phyloP scores from a whole-genome alignment of 2,888 invertebrate species.

The Steinernema carpocapsae region DNA sequence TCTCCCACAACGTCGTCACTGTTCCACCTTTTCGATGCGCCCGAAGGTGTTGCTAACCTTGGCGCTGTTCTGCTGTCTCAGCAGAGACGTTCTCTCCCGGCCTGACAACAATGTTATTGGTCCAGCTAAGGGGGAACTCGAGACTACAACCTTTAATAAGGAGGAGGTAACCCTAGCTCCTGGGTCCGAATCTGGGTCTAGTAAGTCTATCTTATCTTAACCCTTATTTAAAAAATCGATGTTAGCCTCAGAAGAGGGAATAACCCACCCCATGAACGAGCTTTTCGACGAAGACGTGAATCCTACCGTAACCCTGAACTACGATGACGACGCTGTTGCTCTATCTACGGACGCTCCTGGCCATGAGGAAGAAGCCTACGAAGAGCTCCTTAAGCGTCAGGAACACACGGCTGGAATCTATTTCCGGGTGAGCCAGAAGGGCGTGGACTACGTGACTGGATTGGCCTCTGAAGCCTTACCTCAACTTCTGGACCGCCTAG shows the following conservation, averaged over 20 bases:
- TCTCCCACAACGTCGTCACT: not conserved
- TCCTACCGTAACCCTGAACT: slow-evolving; percentile 28
- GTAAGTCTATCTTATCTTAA: not conserved
- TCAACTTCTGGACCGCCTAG: slow-evolving; percentile 48
- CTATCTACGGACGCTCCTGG: not conserved
- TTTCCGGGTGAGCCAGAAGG: slow-evolving; percentile 50
- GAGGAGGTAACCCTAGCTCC: not conserved
- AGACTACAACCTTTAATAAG: not conserved
- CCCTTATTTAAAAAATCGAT: not conserved
- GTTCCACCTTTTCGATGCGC: slow-evolving; percentile 10
- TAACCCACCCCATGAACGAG: slow-evolving; percentile 19
- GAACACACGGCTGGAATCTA: slow-evolving; percentile 49
- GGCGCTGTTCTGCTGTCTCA: slow-evolving; percentile 9
- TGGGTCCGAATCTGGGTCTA: not conserved
- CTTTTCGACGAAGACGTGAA: slow-evolving; percentile 25
- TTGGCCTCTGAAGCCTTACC: slow-evolving; percentile 49
- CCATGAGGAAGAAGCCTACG: slow-evolving; percentile 40
- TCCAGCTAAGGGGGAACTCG: not conserved
- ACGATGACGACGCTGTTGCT: not conserved
- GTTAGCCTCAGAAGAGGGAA: not conserved
- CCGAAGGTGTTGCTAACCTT: not conserved
- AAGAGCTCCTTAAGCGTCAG: slow-evolving; percentile 31
- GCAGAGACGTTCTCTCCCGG: not conserved
- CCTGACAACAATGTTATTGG: not conserved
- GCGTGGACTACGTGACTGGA: slow-evolving; percentile 55